These are phyloP conservation scores for Toxotes lorentzi DNA, from an alignment of 2,797 vertebrate species.

Conservation along the genomic window DNA sequence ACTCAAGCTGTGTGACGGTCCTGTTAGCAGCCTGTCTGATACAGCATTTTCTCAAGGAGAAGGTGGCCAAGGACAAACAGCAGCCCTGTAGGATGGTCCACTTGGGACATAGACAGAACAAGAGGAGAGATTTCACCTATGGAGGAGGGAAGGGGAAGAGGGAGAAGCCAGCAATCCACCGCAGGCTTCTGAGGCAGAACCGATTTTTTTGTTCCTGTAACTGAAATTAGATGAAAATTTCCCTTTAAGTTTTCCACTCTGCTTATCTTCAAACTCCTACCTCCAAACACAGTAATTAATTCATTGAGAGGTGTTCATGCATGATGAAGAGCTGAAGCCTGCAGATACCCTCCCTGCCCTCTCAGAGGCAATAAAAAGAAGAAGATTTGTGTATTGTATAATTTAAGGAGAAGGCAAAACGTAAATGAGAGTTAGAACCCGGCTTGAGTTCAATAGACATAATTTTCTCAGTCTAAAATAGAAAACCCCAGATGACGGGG, in stretches of 20 bases:
- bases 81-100: conserved; percentile 44
- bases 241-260: neutral
- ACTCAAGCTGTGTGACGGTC: conserved; percentile 53
- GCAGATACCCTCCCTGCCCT: conserved; percentile 30
- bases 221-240: conserved; percentile 19
- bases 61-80: conserved; percentile 76
- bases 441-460: conserved; percentile 16
- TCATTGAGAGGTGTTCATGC: conserved; percentile 45
- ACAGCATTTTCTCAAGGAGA: conserved; percentile 80
- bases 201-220: conserved; percentile 4
- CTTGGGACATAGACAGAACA: conserved; percentile 49
- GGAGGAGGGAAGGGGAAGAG: conserved; percentile 1
- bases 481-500: conserved; percentile 30
- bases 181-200: neutral
- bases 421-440: conserved; percentile 18
- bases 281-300: conserved; percentile 50
- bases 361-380: conserved; percentile 26
- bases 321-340: conserved; percentile 42
- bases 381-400: conserved; percentile 24
- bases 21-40: conserved; percentile 73
- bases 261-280: conserved; percentile 28
- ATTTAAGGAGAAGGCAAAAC: conserved; percentile 19
- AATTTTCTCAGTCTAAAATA: conserved; percentile 36
- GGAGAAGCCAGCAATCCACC: neutral
- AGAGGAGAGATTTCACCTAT: conserved; percentile 29